Base-by-base conservation (phyloP, 2,888 invertebrate genomes). In the Eledona agricola region DNA sequence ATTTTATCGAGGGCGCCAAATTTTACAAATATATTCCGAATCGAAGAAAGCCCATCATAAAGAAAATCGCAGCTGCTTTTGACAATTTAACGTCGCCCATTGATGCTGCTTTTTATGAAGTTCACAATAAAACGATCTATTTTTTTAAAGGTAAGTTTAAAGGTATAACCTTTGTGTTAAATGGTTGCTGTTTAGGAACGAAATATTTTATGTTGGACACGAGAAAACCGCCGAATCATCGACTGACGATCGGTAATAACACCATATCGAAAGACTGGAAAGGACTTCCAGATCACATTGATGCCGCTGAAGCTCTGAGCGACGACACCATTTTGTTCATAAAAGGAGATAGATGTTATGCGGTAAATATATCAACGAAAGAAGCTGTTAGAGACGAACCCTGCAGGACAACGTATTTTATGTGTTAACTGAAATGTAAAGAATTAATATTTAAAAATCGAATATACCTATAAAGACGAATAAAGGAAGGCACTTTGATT, bases 221-320 rank as follows among this genome's bases (percentile, higher is more conserved):
- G 4, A 13, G 19, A 1, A 28, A 28, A 12, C 3, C 7, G 5
- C 1, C 19, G 2, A 12, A 13, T 10, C 7, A 42, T 3, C 15
- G 29, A 22, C 1, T 38, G 2, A 3, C 16, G 11, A 5, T 13
- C 4, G 23, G 35, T 10, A 38, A 50, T 0, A 57, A 50, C 34
- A 40, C 26, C 4, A 57, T 61, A 6, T 29, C 40, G 1, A 38
- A 45, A 3, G 52, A 38, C 5, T 61, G 57, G 51, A 26, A 26
- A 7, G 53, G 53, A 0, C 32, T 61, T 19, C 61, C 61, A 0
- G 19, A 47, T 7, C 10, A 57, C 37, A 9, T 60, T 1, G 58
- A 58, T 19, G 60, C 60, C 4, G 53, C 47, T 6, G n/a, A n/a
- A 6, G 52, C 55, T 15, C 32, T 37, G 1, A 37, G 49, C 31